Evolutionary conservation across 1,140 invertebrate genomes (phyloP).

Genomic region (Zaprionus ghesquierei): DNA sequence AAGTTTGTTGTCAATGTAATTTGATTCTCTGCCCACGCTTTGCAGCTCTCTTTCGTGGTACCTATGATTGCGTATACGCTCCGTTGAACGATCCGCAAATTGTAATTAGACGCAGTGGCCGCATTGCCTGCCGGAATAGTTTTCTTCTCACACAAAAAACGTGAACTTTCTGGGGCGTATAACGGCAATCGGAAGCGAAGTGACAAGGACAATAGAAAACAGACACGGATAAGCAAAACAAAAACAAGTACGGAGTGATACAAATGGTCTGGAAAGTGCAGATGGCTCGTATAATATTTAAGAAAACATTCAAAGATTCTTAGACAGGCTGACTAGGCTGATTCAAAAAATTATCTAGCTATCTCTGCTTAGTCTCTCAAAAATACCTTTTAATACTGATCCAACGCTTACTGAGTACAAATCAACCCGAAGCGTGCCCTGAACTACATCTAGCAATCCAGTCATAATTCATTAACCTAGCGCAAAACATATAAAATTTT

Average conservation of each 20-base stretch:
- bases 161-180: slow-evolving; percentile 15
- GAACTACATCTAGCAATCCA: neutral
- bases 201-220: slow-evolving; percentile 1
- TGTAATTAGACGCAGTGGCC: slow-evolving; percentile 66
- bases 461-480: slow-evolving; percentile 2
- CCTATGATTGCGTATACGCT: slow-evolving; percentile 65
- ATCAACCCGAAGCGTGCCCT: too few species aligned
- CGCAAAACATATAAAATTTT: neutral
- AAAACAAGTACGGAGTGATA: neutral
- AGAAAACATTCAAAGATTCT: too few species aligned
- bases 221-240: neutral
- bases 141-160: slow-evolving; percentile 21
- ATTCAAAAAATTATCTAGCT: too few species aligned
- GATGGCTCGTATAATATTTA: neutral
- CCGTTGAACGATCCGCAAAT: slow-evolving; percentile 60
- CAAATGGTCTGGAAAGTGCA: neutral
- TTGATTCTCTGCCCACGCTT: slow-evolving; percentile 48
- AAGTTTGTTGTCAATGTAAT: slow-evolving; percentile 65
- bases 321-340: too few species aligned
- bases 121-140: slow-evolving; percentile 29
- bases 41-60: slow-evolving; percentile 23
- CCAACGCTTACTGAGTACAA: too few species aligned
- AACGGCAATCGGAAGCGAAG: slow-evolving; percentile 17
- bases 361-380: too few species aligned
- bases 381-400: too few species aligned